Conservation (phyloP, 2,113 vertebrate genomes). For the Thomomys bottae region DNA sequence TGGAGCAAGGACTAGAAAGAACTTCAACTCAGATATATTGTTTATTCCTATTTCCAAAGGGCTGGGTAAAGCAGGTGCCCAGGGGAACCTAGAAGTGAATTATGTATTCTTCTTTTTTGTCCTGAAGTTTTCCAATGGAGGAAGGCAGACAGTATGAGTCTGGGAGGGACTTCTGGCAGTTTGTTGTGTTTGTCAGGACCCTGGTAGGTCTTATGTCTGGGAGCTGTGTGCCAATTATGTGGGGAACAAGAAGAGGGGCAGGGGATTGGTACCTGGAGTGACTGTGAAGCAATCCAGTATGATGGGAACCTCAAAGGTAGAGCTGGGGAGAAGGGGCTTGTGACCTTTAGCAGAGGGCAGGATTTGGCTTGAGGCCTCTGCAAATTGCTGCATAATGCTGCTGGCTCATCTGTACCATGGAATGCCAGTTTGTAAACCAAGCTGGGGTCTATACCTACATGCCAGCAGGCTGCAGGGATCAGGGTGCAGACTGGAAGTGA, state of each 20-base stretch:
- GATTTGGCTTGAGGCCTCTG: background rate
- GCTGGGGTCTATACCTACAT: background rate
- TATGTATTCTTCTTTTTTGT: too few relatives aligned
- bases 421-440: background rate
- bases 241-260: fast-evolving
- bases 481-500: background rate
- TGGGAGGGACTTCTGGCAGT: background rate
- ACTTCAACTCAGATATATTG: constrained; percentile 44
- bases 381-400: background rate
- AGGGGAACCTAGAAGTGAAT: background rate
- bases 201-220: background rate
- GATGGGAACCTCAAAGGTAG: background rate
- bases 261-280: background rate
- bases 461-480: background rate
- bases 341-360: background rate
- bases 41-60: constrained; percentile 25
- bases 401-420: background rate
- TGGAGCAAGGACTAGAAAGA: constrained; percentile 56
- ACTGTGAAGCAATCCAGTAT: background rate
- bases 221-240: background rate
- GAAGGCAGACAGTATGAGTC: background rate
- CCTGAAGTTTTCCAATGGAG: background rate
- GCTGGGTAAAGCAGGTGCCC: background rate
- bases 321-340: background rate
- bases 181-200: background rate